These are phyloP conservation scores for Watersipora subatra DNA, from an alignment of 1,140 invertebrate species.

Conservation along the genomic window DNA sequence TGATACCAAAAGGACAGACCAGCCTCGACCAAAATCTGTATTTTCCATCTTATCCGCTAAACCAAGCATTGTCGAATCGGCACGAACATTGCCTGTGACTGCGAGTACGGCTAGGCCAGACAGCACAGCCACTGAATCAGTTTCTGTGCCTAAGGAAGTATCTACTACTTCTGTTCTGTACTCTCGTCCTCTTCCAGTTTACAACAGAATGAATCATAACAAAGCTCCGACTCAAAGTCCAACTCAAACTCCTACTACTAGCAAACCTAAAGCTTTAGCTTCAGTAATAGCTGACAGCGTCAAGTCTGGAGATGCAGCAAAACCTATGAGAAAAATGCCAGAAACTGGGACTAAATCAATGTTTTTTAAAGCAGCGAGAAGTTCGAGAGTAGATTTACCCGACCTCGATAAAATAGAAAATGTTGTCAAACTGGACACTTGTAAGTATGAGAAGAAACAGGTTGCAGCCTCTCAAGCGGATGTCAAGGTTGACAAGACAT, in stretches of 20 bases:
- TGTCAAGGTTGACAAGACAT: not conserved
- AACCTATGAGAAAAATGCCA: not conserved
- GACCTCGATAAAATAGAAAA: not conserved
- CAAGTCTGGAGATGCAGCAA: not conserved
- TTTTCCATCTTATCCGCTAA: not conserved
- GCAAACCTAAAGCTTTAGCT: not conserved
- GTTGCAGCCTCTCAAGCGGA: not conserved
- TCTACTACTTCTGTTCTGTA: not conserved
- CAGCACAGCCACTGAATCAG: not conserved
- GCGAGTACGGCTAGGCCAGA: not conserved
- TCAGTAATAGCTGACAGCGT: not conserved
- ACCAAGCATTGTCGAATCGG: not conserved
- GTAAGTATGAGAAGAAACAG: not conserved
- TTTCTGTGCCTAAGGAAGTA: not conserved
- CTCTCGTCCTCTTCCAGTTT: not conserved
- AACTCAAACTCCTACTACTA: too few relatives aligned
- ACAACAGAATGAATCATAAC: not conserved
- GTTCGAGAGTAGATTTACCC: not conserved
- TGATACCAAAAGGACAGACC: too few relatives aligned
- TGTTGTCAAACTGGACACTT: not conserved
- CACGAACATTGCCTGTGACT: too few relatives aligned
- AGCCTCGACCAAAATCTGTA: not conserved
- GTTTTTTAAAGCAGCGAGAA: not conserved
- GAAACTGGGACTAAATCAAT: not conserved
- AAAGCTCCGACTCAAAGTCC: not conserved